A percentile compares a stretch with the other conserved stretches of the same genome.
Conservation (phyloP, 2,888 invertebrate genomes). For the Napeogenes sylphis region DNA sequence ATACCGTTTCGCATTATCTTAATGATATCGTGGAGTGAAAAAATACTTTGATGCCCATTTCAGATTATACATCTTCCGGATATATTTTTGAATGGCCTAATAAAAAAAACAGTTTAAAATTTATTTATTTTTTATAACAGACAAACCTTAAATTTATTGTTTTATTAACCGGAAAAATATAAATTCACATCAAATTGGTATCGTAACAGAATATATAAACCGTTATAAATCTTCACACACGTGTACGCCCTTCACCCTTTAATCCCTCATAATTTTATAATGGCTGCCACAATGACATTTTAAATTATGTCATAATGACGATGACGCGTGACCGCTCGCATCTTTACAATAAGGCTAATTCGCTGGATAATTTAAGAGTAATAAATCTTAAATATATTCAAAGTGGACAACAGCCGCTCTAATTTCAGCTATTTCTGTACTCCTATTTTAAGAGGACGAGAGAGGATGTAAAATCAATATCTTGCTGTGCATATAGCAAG, state of each 20-base stretch:
- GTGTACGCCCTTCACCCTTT: slow-evolving; percentile 63
- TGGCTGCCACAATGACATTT: slow-evolving; percentile 60
- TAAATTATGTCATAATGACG: slow-evolving; percentile 65
- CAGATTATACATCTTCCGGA: no score
- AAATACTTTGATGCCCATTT: no score
- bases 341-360: slow-evolving; percentile 59
- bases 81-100: no score
- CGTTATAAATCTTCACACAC: slow-evolving; percentile 49
- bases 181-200: slow-evolving; percentile 14
- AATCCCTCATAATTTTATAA: slow-evolving; percentile 57
- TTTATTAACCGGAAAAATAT: slow-evolving; percentile 5
- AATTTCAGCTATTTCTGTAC: slow-evolving; percentile 42
- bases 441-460: slow-evolving; percentile 32
- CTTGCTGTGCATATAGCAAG: no score
- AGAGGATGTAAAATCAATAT: slow-evolving; percentile 14
- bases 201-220: slow-evolving; percentile 11
- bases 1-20: slow-evolving; percentile 1
- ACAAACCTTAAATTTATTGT: no score
- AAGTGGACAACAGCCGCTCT: slow-evolving; percentile 45
- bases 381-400: slow-evolving; percentile 48
- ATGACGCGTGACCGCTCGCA: slow-evolving; percentile 34
- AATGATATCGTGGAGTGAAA: not conserved
- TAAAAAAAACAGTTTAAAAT: no score
- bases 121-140: no score
- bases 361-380: slow-evolving; percentile 46